Conservation (phyloP, 2,888 invertebrate species). For the Boloria selene region DNA sequence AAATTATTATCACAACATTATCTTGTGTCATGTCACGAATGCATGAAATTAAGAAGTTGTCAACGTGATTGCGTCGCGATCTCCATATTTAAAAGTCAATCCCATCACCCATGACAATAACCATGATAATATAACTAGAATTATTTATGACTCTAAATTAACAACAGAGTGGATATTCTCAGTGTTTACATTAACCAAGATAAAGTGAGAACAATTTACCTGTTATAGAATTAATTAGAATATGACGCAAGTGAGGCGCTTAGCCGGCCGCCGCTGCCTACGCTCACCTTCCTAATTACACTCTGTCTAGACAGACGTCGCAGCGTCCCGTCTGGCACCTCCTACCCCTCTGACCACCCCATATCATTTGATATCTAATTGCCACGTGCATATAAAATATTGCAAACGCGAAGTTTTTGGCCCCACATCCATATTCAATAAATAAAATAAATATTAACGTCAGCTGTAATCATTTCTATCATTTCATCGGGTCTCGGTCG, state of each 20-base stretch:
- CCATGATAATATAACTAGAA: neutral
- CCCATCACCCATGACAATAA: neutral
- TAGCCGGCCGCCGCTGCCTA: constrained; percentile 60
- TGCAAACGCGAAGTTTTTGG: neutral
- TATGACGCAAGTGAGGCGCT: constrained; percentile 57
- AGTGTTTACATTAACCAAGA: constrained; percentile 13
- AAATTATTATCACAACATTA: neutral
- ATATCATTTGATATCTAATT: constrained; percentile 47
- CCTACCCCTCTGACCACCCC: constrained; percentile 49
- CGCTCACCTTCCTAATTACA: constrained; percentile 77
- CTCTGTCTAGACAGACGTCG: constrained; percentile 73
- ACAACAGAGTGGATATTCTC: neutral
- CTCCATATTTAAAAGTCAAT: neutral
- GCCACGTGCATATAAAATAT: constrained; percentile 32
- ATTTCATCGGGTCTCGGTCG: no score
- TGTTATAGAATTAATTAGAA: constrained; percentile 60
- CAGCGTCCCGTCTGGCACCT: constrained; percentile 62
- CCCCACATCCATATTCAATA: neutral
- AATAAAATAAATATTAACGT: no score
- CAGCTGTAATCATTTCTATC: no score
- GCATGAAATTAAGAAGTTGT: neutral
- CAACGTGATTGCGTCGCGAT: neutral
- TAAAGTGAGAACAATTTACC: constrained; percentile 47
- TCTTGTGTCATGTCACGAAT: neutral
- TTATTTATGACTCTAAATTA: neutral